Base-by-base conservation (phyloP, 2,797 vertebrate genomes). In the Pitangus sulphuratus region DNA sequence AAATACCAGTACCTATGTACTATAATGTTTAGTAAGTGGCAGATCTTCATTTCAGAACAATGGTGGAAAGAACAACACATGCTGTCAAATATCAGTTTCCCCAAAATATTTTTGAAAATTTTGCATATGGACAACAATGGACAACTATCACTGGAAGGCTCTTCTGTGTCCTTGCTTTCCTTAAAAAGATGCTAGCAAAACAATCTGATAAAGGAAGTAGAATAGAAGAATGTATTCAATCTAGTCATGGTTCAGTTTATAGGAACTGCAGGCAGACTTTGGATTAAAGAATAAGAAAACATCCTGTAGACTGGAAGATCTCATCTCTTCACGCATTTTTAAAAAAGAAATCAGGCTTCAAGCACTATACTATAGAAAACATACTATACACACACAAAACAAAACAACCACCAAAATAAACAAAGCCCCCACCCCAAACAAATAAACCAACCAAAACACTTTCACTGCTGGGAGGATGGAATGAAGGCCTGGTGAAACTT, bases 181-280 rank as follows among this genome's bases (percentile, higher is more conserved):
- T 76, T 56, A 50, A 76, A 93, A 31, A 45, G 15, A 47, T 44
- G 30, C 17, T 80, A 37, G 62, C 33, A 87, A 89, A 87, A 66
- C 37, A 82, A 60, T 25, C 26, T 16, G 6, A 72, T 60, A 77
- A 77, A 94, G 31, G 42, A 16, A 64, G 40, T 20, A 87, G 70
- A 87, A 83, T 28, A 4, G 1, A 74, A 53, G 26, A 90, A 54
- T 2, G 1, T 18, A 19, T 48, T 24, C 45, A 22, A 75, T n/a
- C 26, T 70, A 89, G 56, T 66, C 51, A 58, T 48, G n/a, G 31
- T 50, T 90, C 44, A 13, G 26, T 60, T 64, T 35, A 74, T 2
- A 84, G 31, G 33, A 87, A 70, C 22, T 33, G 48, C 31, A 70
- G 64, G 24, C 22, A 80, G 45, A 74, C 33, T 82, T 92, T n/a